Evolutionary conservation across 2,113 vertebrate species (phyloP).

Genomic region (Mandrillus leucophaeus): DNA sequence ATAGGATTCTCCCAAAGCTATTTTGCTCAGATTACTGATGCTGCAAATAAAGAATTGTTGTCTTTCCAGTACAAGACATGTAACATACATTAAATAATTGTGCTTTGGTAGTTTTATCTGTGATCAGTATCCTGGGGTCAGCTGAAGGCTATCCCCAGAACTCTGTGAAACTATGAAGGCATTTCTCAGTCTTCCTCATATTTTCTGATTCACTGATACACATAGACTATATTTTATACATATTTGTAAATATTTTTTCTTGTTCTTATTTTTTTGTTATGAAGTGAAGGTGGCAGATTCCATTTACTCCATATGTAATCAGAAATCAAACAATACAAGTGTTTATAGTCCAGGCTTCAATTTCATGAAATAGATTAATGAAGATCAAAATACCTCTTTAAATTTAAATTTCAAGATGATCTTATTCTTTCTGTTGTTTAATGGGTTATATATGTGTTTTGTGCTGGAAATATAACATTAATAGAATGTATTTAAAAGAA

Average conservation of each 20-base stretch:
- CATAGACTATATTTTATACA: background rate
- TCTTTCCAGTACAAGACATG: background rate
- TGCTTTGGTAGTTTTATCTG: background rate
- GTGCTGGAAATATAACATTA: background rate
- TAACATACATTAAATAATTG: background rate
- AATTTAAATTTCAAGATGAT: conserved; percentile 12
- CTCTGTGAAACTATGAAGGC: background rate
- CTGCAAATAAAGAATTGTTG: background rate
- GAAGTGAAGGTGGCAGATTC: background rate
- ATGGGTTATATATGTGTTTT: background rate
- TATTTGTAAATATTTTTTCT: background rate
- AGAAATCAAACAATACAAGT: background rate
- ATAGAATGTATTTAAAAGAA: background rate
- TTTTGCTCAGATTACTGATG: background rate
- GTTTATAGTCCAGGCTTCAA: background rate
- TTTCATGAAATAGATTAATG: background rate
- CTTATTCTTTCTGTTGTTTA: background rate
- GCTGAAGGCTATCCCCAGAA: background rate
- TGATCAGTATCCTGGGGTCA: background rate
- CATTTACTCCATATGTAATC: background rate
- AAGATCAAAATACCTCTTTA: background rate
- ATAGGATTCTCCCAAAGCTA: background rate
- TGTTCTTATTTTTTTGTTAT: background rate
- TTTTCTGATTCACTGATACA: background rate
- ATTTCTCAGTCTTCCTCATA: background rate